Percentiles rank a stretch among this genome's conserved stretches.
phyloP scores from a whole-genome alignment of 2,797 vertebrate genomes.

The Ctenochaetus hawaiiensis region DNA sequence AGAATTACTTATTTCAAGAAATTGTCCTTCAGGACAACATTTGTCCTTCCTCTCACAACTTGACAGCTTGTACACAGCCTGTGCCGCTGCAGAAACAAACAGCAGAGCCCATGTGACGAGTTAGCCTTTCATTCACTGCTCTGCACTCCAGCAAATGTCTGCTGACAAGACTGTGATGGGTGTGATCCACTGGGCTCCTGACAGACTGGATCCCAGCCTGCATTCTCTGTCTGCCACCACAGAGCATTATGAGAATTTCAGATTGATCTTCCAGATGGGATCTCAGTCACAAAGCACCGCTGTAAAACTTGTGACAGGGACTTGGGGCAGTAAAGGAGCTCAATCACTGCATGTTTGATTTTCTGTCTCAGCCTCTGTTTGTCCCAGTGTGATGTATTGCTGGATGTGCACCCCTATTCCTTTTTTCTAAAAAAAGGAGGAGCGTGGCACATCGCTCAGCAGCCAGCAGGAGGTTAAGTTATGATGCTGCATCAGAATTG shows the following conservation, averaged over 20 bases:
- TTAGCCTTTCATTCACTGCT: constrained; percentile 27
- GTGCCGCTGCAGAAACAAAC: constrained; percentile 5
- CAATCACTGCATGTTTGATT: constrained; percentile 44
- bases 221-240: constrained; percentile 23
- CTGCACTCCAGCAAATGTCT: constrained; percentile 39
- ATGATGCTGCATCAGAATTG: constrained; percentile 28
- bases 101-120: constrained; percentile 1
- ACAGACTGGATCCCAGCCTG: constrained; percentile 47
- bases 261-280: constrained; percentile 42
- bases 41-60: background rate
- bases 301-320: constrained; percentile 22
- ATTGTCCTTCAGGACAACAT: constrained; percentile 1
- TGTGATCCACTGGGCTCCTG: constrained; percentile 48
- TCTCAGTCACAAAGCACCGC: constrained; percentile 25
- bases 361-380: constrained; percentile 24
- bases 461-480: constrained; percentile 10
- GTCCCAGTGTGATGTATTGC: constrained; percentile 17
- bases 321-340: constrained; percentile 18
- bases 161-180: constrained; percentile 51
- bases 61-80: background rate
- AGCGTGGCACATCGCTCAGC: background rate
- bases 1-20: background rate
- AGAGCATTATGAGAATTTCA: constrained; percentile 45
- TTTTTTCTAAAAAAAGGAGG: background rate
- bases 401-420: background rate